Base-by-base conservation (phyloP, 2,113 vertebrate species). In the Xyrauchen texanus region DNA sequence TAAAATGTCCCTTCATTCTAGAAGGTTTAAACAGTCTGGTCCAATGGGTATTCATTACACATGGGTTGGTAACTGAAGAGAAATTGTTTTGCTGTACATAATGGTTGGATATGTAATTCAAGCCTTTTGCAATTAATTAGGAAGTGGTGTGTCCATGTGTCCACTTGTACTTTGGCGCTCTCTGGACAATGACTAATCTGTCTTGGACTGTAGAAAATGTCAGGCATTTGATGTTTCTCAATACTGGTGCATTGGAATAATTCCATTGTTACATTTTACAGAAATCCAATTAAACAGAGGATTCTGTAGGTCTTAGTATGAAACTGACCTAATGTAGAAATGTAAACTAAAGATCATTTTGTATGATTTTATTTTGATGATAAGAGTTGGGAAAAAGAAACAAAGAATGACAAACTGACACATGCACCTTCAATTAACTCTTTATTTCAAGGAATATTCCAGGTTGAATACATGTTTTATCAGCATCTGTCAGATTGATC, bases 51-150 rank as follows among this genome's bases (percentile, higher is more conserved):
- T 94, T 95, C 95, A 96, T 98, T 97, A 97, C 92, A 83, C 78
- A 83, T 49, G 52, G 93, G 92, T 89, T 91, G 93, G 94, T 91
- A 86, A 93, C 93, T 95, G 94, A 96, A 95, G 93, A 95, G 88
- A 90, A 93, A 92, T 92, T 95, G 92, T 90, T 91, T 94, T 95
- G 94, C 82, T 87, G 81, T 81, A 80, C 95, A 93, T 34, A 34
- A 34, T 34, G 21, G 21, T 94, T 94, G 95, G 94, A 93, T 96
- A 95, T 96, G 95, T 95, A 95, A 95, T 92, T 91, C 93, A 93
- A 95, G 92, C 94, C 92, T 94, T 95, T 96, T 95, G 94, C 94
- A 95, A 95, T 97, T 96, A 96, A 97, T 96, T 95, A 97, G 95
- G 96, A 94, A 45, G 96, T 93, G 94, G 91, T 94, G 94, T 89